Conservation (phyloP, 1,140 invertebrate species). For the Cotesia chilonis region DNA sequence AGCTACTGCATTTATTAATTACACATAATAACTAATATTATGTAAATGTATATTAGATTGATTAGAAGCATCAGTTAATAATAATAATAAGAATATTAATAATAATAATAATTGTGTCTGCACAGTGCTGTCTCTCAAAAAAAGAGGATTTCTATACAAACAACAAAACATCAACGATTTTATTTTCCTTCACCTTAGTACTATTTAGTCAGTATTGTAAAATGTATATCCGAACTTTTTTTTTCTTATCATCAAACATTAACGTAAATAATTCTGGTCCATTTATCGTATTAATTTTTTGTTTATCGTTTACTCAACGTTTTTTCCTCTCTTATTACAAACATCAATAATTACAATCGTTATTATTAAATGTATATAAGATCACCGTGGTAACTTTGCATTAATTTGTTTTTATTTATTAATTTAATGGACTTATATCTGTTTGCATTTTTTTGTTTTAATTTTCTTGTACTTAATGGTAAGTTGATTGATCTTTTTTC, state of each 20-base stretch:
- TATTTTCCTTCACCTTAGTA: slow-evolving; percentile 3
- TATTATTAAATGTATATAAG: slow-evolving; percentile 17
- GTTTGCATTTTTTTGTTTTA: slow-evolving; percentile 2
- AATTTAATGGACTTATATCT: too few species aligned
- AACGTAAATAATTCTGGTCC: slow-evolving; percentile 28
- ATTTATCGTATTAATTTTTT: slow-evolving; percentile 8
- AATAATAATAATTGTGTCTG: not conserved
- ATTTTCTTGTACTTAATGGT: slow-evolving; percentile 7
- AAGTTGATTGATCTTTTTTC: slow-evolving; percentile 7
- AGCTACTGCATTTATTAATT: too few species aligned
- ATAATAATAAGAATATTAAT: not conserved
- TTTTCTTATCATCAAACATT: slow-evolving; percentile 5
- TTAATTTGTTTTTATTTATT: not conserved
- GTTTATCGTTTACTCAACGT: not conserved
- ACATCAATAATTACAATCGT: slow-evolving; percentile 3
- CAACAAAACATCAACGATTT: slow-evolving; percentile 12
- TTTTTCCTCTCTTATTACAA: not conserved
- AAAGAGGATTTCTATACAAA: not conserved
- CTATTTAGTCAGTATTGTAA: slow-evolving; percentile 2
- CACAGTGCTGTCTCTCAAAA: not conserved
- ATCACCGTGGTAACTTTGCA: slow-evolving; percentile 19
- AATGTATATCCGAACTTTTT: slow-evolving; percentile 26
- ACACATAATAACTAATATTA: too few species aligned
- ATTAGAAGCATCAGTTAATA: not conserved
- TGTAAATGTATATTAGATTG: too few species aligned